Conservation (phyloP, 2,888 invertebrate species). For the Atrina japonica region DNA sequence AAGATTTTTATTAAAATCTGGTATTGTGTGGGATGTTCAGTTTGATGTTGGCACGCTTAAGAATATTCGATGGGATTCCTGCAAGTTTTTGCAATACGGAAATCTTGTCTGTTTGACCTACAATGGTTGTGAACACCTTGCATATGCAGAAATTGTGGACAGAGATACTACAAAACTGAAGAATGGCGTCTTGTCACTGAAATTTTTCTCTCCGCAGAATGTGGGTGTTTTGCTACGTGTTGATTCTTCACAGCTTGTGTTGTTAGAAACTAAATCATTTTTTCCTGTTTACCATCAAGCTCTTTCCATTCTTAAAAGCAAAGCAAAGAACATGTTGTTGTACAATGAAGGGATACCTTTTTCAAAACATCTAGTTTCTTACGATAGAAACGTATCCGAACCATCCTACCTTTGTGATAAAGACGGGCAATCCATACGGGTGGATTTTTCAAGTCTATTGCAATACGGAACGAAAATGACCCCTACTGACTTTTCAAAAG, state of each 20-base stretch:
- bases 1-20: constrained; percentile 14
- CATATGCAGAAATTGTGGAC: constrained; percentile 87
- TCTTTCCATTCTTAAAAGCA: constrained; percentile 85
- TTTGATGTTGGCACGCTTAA: constrained; percentile 35
- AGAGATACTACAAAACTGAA: constrained; percentile 80
- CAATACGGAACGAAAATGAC: background rate
- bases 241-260: constrained; percentile 68
- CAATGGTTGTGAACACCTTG: constrained; percentile 85
- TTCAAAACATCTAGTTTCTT: constrained; percentile 79
- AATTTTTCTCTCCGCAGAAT: background rate
- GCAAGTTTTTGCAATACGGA: constrained; percentile 84
- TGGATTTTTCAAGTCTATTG: constrained; percentile 16
- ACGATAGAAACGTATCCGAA: background rate
- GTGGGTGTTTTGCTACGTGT: background rate
- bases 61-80: constrained; percentile 47
- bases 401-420: background rate
- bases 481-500: background rate
- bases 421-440: background rate
- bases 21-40: constrained; percentile 25
- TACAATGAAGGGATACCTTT: constrained; percentile 83
- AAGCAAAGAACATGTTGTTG: constrained; percentile 77
- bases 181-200: constrained; percentile 34
- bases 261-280: constrained; percentile 89
- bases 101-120: constrained; percentile 87
- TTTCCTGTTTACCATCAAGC: constrained; percentile 90